Conservation (phyloP, 2,797 vertebrate genomes). For the Sebastes matsubarae region DNA sequence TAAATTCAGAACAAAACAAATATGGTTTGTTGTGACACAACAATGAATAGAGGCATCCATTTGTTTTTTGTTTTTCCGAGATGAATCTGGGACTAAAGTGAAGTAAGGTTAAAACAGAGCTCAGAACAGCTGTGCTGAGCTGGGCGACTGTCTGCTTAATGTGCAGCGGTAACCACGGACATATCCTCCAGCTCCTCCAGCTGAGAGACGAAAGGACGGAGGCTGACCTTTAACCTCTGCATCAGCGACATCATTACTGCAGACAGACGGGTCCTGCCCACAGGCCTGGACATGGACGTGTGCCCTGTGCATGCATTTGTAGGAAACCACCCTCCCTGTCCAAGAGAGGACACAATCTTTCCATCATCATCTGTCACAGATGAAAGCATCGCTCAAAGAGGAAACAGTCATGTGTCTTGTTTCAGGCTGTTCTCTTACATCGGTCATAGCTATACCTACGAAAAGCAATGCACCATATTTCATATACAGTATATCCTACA, state of each 20-base stretch:
- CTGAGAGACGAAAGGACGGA: slow-evolving; percentile 17
- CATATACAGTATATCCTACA: no score
- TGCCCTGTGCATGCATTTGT: background rate
- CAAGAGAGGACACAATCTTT: background rate
- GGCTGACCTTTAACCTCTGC: slow-evolving; percentile 49
- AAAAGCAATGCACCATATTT: no score
- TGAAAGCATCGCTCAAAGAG: background rate
- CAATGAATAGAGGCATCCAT: background rate
- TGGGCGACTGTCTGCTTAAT: background rate
- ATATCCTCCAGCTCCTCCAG: slow-evolving; percentile 24
- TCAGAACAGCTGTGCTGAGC: background rate
- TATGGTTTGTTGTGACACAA: background rate
- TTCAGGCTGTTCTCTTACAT: no score
- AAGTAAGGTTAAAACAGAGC: background rate
- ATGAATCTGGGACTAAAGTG: background rate
- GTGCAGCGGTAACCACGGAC: slow-evolving; percentile 12
- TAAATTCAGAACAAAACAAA: slow-evolving; percentile 1
- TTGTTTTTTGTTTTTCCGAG: background rate
- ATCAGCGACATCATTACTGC: slow-evolving; percentile 41
- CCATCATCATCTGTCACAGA: slow-evolving; percentile 4
- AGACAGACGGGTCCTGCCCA: slow-evolving; percentile 6
- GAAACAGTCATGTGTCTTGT: background rate
- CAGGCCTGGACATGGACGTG: background rate
- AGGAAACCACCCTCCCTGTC: background rate
- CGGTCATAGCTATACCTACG: no score